Conservation (phyloP, 1,140 invertebrate species). For the Hesperophylax magnus region DNA sequence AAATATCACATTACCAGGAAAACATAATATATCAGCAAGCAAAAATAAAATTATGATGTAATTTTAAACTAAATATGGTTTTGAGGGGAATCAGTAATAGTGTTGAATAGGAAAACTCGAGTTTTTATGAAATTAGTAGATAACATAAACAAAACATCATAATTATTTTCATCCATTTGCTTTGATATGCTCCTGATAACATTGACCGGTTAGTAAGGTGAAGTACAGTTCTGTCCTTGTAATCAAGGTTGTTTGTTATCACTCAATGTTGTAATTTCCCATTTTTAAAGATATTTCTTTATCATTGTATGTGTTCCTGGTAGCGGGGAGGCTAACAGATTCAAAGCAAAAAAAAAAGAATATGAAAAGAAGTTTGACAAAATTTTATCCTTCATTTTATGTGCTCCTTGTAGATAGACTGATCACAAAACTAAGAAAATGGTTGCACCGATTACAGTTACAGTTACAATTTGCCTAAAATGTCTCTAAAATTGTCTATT, state of each 20-base stretch:
- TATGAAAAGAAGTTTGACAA: neutral
- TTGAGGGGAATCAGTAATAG: no score
- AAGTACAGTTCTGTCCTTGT: neutral
- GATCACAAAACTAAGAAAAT: no score
- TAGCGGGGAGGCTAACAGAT: neutral
- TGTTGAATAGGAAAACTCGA: no score
- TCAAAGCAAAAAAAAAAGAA: neutral
- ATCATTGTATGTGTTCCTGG: neutral
- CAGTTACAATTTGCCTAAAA: no score
- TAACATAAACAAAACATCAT: neutral
- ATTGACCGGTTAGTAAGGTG: conserved; percentile 10
- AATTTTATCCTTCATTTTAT: neutral
- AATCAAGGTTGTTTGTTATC: conserved; percentile 5
- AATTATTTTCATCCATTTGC: neutral
- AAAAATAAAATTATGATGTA: no score
- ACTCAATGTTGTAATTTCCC: neutral
- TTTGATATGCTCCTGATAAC: conserved; percentile 21
- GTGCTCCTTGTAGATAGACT: no score
- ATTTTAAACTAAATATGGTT: no score
- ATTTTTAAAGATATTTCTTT: neutral
- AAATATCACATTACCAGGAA: no score
- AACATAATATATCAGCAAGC: no score
- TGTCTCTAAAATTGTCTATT: no score
- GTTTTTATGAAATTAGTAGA: neutral
- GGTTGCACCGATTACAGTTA: no score